Evolutionary conservation across 2,888 invertebrate genomes (phyloP).

Genomic region (Anodontia alba): DNA sequence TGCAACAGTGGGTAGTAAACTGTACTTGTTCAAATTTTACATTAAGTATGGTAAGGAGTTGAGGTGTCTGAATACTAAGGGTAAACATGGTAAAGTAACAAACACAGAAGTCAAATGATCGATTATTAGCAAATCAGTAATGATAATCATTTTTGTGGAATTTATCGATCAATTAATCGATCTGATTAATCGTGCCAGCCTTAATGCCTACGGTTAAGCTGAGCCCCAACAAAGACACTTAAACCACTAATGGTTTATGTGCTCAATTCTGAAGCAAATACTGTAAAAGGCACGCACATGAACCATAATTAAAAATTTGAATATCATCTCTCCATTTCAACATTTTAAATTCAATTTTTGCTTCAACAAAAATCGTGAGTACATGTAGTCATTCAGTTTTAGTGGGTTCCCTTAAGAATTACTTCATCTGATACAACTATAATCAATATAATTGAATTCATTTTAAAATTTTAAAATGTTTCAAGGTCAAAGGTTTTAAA

Average conservation of each 20-base stretch:
- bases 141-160: too few species aligned
- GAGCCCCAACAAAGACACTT: conserved; percentile 4
- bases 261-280: neutral
- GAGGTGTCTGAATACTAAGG: too few species aligned
- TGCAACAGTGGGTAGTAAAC: too few species aligned
- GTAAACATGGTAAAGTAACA: too few species aligned
- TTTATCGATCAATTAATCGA: too few species aligned
- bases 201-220: neutral
- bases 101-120: too few species aligned
- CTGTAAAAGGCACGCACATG: neutral
- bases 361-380: neutral
- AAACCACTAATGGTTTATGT: neutral
- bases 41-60: too few species aligned
- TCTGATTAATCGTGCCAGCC: too few species aligned
- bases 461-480: neutral
- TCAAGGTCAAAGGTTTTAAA: neutral
- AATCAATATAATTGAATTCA: too few species aligned
- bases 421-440: neutral
- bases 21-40: too few species aligned
- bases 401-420: neutral
- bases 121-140: too few species aligned
- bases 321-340: neutral
- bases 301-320: neutral
- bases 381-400: neutral
- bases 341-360: neutral